phyloP scores from a whole-genome alignment of 2,113 vertebrate genomes.

The Antennarius striatus region DNA sequence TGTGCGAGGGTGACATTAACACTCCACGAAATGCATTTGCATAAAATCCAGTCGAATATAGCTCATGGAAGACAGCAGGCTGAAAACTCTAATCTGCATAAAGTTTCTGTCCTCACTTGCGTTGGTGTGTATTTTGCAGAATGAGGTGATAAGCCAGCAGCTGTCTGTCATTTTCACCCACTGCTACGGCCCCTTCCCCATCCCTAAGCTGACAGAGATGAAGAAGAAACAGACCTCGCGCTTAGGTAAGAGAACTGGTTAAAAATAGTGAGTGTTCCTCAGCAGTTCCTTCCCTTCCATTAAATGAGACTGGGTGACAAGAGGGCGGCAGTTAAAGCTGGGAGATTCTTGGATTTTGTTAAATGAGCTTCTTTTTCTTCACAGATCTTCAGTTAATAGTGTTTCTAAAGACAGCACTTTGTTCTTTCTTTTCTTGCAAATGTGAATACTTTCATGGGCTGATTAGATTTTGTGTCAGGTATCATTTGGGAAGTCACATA shows the following conservation, averaged over 20 bases:
- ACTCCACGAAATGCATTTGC: slow-evolving; percentile 41
- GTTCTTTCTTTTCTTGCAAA: too few relatives aligned
- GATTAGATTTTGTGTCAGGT: too few relatives aligned
- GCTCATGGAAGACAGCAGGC: neutral
- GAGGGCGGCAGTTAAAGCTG: neutral
- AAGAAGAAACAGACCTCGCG: slow-evolving; percentile 80
- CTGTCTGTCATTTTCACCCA: slow-evolving; percentile 83
- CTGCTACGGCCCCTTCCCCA: slow-evolving; percentile 84
- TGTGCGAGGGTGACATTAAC: slow-evolving; percentile 26
- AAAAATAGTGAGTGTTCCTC: slow-evolving; percentile 2
- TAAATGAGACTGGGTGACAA: slow-evolving; percentile 1
- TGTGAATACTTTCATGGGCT: too few relatives aligned
- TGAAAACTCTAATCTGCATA: neutral
- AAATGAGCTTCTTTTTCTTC: neutral
- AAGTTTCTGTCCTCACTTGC: slow-evolving; percentile 10
- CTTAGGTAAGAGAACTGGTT: slow-evolving; percentile 64
- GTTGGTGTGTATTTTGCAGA: slow-evolving; percentile 67
- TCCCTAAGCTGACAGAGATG: slow-evolving; percentile 81
- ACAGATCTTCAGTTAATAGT: too few relatives aligned
- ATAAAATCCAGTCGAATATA: slow-evolving; percentile 9
- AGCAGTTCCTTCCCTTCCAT: neutral
- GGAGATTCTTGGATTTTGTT: neutral
- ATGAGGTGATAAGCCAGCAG: slow-evolving; percentile 82
- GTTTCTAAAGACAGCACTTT: too few relatives aligned
- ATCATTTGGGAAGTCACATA: too few relatives aligned